A percentile compares a stretch with the other conserved stretches of the same genome.
Conservation (phyloP, 23 tunicate species). For the Ascidia mentula region DNA sequence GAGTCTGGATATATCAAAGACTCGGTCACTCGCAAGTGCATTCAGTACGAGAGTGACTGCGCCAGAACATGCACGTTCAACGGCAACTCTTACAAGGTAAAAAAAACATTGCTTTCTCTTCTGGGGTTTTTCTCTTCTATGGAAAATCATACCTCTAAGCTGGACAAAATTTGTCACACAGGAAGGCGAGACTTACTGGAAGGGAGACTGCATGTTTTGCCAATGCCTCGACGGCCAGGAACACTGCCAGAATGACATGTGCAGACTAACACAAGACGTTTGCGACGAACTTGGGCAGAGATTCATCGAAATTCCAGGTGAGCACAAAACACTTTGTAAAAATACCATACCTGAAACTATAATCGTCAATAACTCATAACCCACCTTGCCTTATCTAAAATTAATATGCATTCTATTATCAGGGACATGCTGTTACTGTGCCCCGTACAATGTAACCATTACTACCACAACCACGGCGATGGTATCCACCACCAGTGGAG, state of each 20-base stretch:
- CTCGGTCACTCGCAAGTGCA: constrained; percentile 61
- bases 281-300: constrained; percentile 73
- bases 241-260: constrained; percentile 47
- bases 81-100: constrained; percentile 45
- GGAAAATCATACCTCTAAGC: background rate
- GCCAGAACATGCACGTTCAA: constrained; percentile 34
- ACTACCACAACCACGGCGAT: constrained; percentile 30
- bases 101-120: background rate
- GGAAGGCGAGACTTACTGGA: constrained; percentile 81
- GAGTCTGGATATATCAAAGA: constrained; percentile 69
- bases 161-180: background rate
- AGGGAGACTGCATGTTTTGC: constrained; percentile 71
- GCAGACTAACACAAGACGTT: constrained; percentile 57
- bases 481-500: constrained; percentile 13
- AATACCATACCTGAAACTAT: too few species aligned
- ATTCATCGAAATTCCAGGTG: constrained; percentile 69
- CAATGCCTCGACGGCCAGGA: constrained; percentile 74
- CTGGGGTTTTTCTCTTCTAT: too few species aligned
- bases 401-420: too few species aligned
- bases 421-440: constrained; percentile 91
- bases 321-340: too few species aligned
- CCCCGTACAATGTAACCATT: constrained; percentile 64
- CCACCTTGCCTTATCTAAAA: too few species aligned
- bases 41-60: constrained; percentile 63
- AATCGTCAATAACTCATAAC: too few species aligned